phyloP scores from a whole-genome alignment of 2,113 vertebrate species.

The Siniperca knerii region DNA sequence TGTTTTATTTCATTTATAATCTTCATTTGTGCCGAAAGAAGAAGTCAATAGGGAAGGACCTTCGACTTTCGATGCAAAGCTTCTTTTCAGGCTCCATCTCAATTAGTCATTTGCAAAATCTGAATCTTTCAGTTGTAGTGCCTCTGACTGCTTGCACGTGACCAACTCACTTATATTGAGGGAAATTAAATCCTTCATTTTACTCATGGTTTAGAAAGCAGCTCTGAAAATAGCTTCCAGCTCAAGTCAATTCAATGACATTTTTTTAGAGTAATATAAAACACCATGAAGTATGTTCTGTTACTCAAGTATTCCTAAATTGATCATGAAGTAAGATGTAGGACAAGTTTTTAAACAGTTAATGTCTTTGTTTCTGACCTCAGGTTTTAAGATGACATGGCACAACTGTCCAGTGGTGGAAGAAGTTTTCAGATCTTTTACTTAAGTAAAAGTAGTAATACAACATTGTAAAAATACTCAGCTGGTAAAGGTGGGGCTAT shows the following conservation, averaged over 20 bases:
- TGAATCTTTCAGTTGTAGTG: not conserved
- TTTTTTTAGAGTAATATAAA: not conserved
- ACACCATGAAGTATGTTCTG: not conserved
- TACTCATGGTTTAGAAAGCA: not conserved
- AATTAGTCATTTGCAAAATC: not conserved
- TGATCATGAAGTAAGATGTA: not conserved
- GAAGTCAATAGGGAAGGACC: not conserved
- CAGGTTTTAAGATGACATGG: not conserved
- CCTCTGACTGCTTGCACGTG: not conserved
- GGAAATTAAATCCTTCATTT: slow-evolving; percentile 7
- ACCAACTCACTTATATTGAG: not conserved
- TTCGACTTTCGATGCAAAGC: slow-evolving; percentile 22
- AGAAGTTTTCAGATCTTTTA: not conserved
- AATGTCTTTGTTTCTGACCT: not conserved
- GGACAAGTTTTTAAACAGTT: not conserved
- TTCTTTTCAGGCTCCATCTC: slow-evolving; percentile 1
- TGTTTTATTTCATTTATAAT: not conserved
- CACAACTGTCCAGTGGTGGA: not conserved
- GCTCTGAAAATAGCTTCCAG: not conserved
- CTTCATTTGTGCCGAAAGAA: not conserved
- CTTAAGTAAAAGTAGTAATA: not conserved
- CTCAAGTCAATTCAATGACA: not conserved
- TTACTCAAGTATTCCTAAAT: not conserved
- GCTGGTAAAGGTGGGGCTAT: not conserved
- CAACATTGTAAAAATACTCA: not conserved